These are phyloP conservation scores for Latrodectus hesperus DNA, from an alignment of 2,888 invertebrate genomes.

Conservation along the genomic window DNA sequence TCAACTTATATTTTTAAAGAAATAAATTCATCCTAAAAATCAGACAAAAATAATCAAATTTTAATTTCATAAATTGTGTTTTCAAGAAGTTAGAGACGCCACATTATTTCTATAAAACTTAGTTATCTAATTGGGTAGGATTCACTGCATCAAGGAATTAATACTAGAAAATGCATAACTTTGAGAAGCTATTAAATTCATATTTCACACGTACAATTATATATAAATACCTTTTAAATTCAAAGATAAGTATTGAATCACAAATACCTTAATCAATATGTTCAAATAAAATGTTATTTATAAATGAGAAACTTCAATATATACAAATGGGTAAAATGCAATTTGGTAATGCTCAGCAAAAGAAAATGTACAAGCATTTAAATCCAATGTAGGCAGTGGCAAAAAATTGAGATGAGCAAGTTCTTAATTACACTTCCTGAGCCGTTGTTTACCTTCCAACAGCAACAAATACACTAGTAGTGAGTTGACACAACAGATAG, in stretches of 20 bases:
- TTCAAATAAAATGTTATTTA: constrained; percentile 59
- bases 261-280: not conserved
- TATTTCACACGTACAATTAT: too few relatives aligned
- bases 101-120: too few relatives aligned
- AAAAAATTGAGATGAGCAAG: constrained; percentile 52
- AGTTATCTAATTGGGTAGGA: too few relatives aligned
- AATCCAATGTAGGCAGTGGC: constrained; percentile 31
- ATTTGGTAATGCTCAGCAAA: constrained; percentile 49
- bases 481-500: constrained; percentile 36
- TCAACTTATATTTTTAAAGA: too few relatives aligned
- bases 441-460: constrained; percentile 24
- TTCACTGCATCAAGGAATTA: too few relatives aligned
- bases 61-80: too few relatives aligned
- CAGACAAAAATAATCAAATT: too few relatives aligned
- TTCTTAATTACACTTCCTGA: constrained; percentile 14
- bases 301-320: constrained; percentile 55
- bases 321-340: constrained; percentile 53
- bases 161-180: too few relatives aligned
- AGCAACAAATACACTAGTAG: constrained; percentile 40
- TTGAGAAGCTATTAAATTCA: too few relatives aligned
- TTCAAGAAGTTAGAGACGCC: too few relatives aligned
- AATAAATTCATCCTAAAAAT: too few relatives aligned
- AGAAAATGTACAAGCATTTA: constrained; percentile 64
- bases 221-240: too few relatives aligned
- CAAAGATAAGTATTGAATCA: not conserved